Evolutionary conservation across 2,797 vertebrate species (phyloP).

Genomic region (Pteronotus mesoamericanus): DNA sequence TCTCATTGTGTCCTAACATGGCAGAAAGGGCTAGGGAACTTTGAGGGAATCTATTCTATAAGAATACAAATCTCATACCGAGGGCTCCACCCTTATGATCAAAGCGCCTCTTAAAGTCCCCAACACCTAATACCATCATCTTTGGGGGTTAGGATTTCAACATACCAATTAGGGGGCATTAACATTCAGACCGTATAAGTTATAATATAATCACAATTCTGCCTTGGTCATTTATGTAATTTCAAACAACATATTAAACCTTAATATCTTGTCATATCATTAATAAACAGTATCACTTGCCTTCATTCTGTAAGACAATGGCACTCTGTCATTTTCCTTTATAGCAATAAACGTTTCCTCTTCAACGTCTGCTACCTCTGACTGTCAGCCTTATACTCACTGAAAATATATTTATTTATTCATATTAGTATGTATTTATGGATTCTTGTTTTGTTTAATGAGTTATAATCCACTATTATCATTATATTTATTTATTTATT

Average conservation of each 20-base stretch:
- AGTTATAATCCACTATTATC: not conserved
- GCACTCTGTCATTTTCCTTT: not conserved
- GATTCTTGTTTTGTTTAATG: not conserved
- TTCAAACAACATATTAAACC: not conserved
- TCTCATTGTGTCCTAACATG: not conserved
- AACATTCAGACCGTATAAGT: not conserved
- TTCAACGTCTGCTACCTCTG: not conserved
- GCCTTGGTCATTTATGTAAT: not conserved
- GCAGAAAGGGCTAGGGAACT: not conserved
- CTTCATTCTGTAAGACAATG: not conserved
- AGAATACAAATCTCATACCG: not conserved
- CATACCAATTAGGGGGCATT: not conserved
- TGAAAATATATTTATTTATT: not conserved
- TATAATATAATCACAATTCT: not conserved
- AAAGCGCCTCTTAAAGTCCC: not conserved
- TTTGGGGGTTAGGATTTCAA: not conserved
- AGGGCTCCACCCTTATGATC: not conserved
- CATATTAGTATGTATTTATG: not conserved
- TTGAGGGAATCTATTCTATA: not conserved
- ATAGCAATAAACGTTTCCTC: no score
- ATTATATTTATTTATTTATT: not conserved
- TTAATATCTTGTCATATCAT: not conserved
- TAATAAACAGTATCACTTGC: not conserved
- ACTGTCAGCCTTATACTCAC: not conserved
- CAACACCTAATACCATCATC: not conserved